Conservation (phyloP, 2,797 vertebrate genomes). For the Peromyscus melanophrys region DNA sequence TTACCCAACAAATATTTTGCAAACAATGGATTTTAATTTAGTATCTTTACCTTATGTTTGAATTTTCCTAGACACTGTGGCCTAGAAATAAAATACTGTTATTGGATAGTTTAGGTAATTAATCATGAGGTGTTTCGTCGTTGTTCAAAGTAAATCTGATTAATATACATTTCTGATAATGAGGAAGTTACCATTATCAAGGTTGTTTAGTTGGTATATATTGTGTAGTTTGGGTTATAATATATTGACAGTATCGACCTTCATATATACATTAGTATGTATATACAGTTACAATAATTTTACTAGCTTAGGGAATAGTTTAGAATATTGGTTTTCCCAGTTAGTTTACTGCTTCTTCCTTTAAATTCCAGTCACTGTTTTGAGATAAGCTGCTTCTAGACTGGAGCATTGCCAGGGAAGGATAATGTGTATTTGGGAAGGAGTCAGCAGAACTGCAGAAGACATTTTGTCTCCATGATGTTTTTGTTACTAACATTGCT, state of each 20-base stretch:
- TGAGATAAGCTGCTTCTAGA: background rate
- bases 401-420: background rate
- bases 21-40: conserved; percentile 30
- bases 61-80: background rate
- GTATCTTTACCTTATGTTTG: background rate
- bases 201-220: background rate
- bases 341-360: background rate
- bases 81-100: background rate
- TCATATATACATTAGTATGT: background rate
- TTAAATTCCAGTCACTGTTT: background rate
- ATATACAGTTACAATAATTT: background rate
- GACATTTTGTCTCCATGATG: background rate
- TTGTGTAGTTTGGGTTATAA: background rate
- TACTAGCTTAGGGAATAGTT: background rate
- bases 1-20: conserved; percentile 33
- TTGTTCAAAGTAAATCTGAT: background rate
- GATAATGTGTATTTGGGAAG: background rate
- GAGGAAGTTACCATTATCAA: background rate
- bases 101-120: background rate
- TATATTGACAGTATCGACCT: background rate
- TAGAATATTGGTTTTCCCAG: background rate
- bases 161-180: background rate
- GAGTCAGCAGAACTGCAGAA: background rate
- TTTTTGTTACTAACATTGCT: background rate
- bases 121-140: background rate